Evolutionary conservation across 2,113 vertebrate genomes (phyloP), one percentile per base, ranked within the genome.

Genomic region (Catharus minimus): DNA sequence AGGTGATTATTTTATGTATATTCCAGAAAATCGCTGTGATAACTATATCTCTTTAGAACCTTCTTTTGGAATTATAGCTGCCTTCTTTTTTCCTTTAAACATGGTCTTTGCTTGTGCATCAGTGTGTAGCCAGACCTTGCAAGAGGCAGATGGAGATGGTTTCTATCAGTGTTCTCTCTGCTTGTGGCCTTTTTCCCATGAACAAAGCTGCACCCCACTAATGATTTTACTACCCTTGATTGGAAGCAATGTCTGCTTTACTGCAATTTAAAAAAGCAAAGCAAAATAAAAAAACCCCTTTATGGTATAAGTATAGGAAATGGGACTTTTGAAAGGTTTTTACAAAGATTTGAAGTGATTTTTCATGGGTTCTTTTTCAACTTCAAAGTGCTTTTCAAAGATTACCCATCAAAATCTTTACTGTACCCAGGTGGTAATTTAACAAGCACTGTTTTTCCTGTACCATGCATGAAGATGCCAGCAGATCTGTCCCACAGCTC

Each of bases 401-500:
- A 36, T 50, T 58, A 76, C 4, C 13, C 28, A 53, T 64, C 20
- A 18, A 61, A 39, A 58, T 67, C 41, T 77, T 64, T 71, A 18
- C 16, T 22, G 27, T 67, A 14, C 43, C 47, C 56, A 41, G 58
- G 15, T 0, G 0, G n/a, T 33, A 36, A 30, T 76, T 72, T 72
- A 85, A 41, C 43, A 65, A 79, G 21, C 3, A 1, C 28, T 57
- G 28, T 33, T 79, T 82, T 72, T 53, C 24, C 27, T 44, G 6
- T 32, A 7, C 28, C 39, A 20, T 4, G 2, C 10, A 10, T 2
- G 17, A 75, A 44, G 39, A 60, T 17, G 18, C 3, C 57, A 52
- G 39, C 0, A 0, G 30, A 11, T 44, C 19, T 65, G n/a, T 72
- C 41, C 11, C 30, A 38, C 28, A 56, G 27, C 62, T 60, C 1